These are phyloP conservation scores for Andrena marginata DNA, from an alignment of 2,888 invertebrate species.

Conservation along the genomic window DNA sequence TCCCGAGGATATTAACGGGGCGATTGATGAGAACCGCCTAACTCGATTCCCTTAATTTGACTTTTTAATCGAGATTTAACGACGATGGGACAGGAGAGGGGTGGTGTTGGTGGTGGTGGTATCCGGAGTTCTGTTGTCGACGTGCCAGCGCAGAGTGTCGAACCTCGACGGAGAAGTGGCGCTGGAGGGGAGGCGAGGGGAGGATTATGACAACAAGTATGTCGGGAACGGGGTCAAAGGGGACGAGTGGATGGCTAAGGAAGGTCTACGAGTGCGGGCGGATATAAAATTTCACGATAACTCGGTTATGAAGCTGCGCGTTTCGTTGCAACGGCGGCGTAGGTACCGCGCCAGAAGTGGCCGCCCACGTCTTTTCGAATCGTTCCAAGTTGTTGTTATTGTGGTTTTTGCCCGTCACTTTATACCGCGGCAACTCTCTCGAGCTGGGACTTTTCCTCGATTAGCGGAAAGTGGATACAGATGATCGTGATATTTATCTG, in stretches of 20 bases:
- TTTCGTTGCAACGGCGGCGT: slow-evolving; percentile 53
- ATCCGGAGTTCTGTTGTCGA: slow-evolving; percentile 48
- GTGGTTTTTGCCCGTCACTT: slow-evolving; percentile 2
- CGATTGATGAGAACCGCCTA: slow-evolving; percentile 30
- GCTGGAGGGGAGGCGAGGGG: slow-evolving; percentile 26
- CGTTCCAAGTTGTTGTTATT: neutral
- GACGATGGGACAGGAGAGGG: slow-evolving; percentile 15
- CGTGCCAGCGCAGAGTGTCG: slow-evolving; percentile 51
- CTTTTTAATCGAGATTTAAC: slow-evolving; percentile 67
- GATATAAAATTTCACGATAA: slow-evolving; percentile 73
- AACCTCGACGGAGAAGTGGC: slow-evolving; percentile 40
- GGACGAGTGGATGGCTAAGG: slow-evolving; percentile 59
- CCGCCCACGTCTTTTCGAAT: slow-evolving; percentile 1
- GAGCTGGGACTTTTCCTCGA: neutral
- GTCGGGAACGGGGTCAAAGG: slow-evolving; percentile 71
- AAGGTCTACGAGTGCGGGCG: slow-evolving; percentile 59
- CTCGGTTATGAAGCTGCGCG: slow-evolving; percentile 69
- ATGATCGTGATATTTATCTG: neutral
- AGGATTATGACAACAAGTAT: slow-evolving; percentile 68
- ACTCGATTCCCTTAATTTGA: slow-evolving; percentile 60
- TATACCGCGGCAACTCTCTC: neutral
- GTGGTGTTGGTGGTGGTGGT: neutral
- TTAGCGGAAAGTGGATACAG: slow-evolving; percentile 13
- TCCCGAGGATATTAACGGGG: slow-evolving; percentile 42
- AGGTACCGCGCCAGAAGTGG: slow-evolving; percentile 22